Conservation (phyloP, 2,797 vertebrate genomes). For the Caiman crocodilus region DNA sequence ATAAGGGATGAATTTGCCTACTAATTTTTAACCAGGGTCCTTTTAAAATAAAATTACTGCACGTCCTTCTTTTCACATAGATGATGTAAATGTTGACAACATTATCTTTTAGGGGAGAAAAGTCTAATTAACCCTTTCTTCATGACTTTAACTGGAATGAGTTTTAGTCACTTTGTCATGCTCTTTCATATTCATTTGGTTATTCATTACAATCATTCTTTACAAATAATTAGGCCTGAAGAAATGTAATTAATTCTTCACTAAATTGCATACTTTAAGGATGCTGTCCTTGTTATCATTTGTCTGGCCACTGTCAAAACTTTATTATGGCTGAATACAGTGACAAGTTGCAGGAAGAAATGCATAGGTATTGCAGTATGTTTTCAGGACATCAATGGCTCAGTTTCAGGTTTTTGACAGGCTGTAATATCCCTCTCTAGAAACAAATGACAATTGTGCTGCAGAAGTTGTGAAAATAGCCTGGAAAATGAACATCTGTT, state of each 20-base stretch:
- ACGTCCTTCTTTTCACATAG: not conserved
- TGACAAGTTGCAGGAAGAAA: constrained; percentile 39
- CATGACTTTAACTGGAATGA: not conserved
- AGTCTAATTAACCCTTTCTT: not conserved
- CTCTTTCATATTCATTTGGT: not conserved
- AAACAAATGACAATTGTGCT: constrained; percentile 33
- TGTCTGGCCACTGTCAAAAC: constrained; percentile 11
- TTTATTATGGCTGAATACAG: not conserved
- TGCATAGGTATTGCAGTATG: not conserved
- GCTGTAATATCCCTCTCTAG: constrained; percentile 53
- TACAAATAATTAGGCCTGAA: not conserved
- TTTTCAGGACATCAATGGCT: constrained; percentile 28
- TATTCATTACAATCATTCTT: not conserved
- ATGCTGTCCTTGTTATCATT: not conserved
- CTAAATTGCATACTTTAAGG: not conserved
- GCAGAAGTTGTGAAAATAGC: constrained; percentile 44
- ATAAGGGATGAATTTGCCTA: not conserved
- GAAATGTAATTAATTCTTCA: not conserved
- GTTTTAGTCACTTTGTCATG: not conserved
- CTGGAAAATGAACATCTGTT: constrained; percentile 35
- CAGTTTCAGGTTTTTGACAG: constrained; percentile 56
- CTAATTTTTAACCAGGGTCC: not conserved
- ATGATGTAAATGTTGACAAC: not conserved
- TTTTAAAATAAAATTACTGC: not conserved
- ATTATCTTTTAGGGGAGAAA: not conserved